Conservation (phyloP, 2,113 vertebrate species). For the Pomatostomus ruficeps region DNA sequence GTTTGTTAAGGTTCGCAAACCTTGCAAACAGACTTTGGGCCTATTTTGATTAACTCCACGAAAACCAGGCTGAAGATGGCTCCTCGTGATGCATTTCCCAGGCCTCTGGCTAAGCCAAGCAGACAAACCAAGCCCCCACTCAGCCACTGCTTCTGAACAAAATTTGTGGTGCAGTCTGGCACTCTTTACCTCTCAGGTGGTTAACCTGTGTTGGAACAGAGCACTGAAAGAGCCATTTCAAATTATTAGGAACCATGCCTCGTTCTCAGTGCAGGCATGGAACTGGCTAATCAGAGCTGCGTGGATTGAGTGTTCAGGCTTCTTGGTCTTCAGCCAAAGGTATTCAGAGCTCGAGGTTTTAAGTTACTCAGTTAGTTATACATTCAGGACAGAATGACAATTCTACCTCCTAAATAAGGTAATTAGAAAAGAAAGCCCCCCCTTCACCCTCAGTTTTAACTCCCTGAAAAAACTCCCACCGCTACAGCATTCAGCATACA, state of each 20-base stretch:
- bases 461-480: background rate
- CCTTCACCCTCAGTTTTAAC: background rate
- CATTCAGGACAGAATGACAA: background rate
- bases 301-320: background rate
- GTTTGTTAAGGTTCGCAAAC: constrained; percentile 10
- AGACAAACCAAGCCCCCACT: background rate
- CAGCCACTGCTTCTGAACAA: background rate
- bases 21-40: constrained; percentile 1
- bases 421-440: background rate
- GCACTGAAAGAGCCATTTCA: background rate
- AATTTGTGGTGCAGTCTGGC: background rate
- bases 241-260: background rate
- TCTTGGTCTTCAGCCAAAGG: constrained; percentile 34
- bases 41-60: background rate
- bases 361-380: constrained; percentile 1
- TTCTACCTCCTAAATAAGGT: background rate
- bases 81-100: background rate
- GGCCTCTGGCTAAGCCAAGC: background rate
- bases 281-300: constrained; percentile 10
- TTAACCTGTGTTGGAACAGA: background rate
- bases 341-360: background rate
- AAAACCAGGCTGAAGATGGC: background rate
- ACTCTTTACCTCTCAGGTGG: background rate
- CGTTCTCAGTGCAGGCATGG: background rate
- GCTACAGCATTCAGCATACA: background rate